phyloP scores from a whole-genome alignment of 2,797 vertebrate species.

The Setipinna tenuifilis region DNA sequence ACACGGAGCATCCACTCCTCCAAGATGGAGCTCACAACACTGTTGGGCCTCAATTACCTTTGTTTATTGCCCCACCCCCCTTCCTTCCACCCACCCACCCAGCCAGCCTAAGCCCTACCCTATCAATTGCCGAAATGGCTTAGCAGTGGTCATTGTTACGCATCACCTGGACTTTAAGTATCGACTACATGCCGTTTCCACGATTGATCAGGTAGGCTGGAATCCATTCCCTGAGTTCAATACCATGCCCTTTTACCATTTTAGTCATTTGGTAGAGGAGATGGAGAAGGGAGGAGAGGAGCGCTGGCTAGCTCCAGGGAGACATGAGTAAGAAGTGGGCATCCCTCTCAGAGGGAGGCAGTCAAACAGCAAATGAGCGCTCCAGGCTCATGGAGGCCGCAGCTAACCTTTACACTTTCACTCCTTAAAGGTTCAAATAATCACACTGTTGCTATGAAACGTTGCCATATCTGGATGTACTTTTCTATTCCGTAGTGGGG shows the following conservation, averaged over 20 bases:
- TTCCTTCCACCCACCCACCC: too few species aligned
- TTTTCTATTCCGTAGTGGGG: not conserved
- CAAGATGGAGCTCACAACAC: not conserved
- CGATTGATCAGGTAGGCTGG: not conserved
- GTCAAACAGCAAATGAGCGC: constrained; percentile 14
- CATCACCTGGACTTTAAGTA: not conserved
- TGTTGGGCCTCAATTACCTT: not conserved
- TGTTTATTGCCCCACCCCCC: not conserved
- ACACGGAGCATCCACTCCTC: not conserved
- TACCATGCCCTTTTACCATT: constrained; percentile 45
- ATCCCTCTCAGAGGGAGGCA: constrained; percentile 4
- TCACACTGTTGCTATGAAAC: not conserved
- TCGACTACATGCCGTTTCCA: not conserved
- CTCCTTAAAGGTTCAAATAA: not conserved
- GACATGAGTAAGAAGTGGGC: not conserved
- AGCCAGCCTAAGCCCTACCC: too few species aligned
- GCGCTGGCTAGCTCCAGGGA: too few species aligned
- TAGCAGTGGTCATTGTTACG: not conserved
- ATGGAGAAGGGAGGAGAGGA: not conserved
- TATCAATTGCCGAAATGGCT: not conserved
- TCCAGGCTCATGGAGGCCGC: constrained; percentile 38
- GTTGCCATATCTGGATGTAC: not conserved
- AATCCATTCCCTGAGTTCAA: constrained; percentile 23
- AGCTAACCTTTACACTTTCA: constrained; percentile 49
- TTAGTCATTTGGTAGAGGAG: not conserved